Evolutionary conservation across 2,797 vertebrate genomes (phyloP), one percentile per base, ranked within the genome.

Genomic region (Tragopan temminckii): DNA sequence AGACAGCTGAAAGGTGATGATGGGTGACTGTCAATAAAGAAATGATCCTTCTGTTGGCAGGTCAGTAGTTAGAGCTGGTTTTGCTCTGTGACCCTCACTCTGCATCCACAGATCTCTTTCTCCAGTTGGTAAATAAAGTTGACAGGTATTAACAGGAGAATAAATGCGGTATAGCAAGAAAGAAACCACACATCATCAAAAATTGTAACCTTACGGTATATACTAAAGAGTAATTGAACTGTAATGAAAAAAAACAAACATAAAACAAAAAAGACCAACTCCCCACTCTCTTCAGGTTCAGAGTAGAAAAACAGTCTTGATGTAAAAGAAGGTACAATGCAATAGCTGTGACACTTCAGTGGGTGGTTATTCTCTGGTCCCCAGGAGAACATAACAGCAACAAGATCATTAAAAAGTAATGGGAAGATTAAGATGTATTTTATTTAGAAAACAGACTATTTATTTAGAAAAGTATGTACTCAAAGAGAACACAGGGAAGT

Each of bases 311-410:
- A 18, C 1, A 24, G 7, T 40, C 77, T 68, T 46, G 64, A 36
- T 23, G 35, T 7, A 74, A 61, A 33, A 31, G 5, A 48, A 40
- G 12, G 19, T 27, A 29, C 4, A 82, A 33, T 27, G 67, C 16
- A 59, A 25, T 11, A 83, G 72, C 33, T 42, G 46, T 67, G 24
- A 53, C 38, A n/a, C 19, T 18, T 21, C 1, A 61, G 25, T 4
- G 24, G 24, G 11, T 1, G 0, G 36, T 46, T 79, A 1, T 3
- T 7, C 18, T n/a, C 31, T 1, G 1, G 19, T 21, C 18, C 29
- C 29, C 11, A 31, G 57, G 7, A 75, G 13, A 58, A 29, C 29
- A 31, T 1, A 35, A 21, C 3, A 8, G 35, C 33, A 68, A 55
- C 13, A 31, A 16, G 24, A 66, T 48, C 2, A 45, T 14, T 85